phyloP scores from a whole-genome alignment of 2,888 invertebrate species.

The Altica lythri region DNA sequence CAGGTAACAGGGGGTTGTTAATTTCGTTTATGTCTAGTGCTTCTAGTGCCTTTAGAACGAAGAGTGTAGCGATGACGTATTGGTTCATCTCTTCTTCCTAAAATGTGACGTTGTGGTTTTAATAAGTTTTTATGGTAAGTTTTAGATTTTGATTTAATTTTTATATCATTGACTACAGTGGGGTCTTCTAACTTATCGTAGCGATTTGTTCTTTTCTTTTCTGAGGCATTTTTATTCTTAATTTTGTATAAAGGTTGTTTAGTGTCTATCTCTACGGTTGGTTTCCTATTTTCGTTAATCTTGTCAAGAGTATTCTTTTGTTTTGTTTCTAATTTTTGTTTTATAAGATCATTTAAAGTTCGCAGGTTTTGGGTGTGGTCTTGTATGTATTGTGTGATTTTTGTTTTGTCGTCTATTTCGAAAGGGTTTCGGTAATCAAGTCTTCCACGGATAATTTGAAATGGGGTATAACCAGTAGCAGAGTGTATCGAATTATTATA shows the following conservation, averaged over 20 bases:
- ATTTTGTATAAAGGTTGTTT: neutral
- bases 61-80: too few species aligned
- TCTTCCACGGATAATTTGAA: too few species aligned
- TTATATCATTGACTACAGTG: too few species aligned
- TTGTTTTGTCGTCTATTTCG: neutral
- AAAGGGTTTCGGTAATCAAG: too few species aligned
- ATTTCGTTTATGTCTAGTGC: too few species aligned
- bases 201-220: neutral
- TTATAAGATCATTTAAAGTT: neutral
- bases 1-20: too few species aligned
- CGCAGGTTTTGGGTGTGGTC: neutral
- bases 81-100: too few species aligned
- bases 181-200: constrained; percentile 1
- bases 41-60: too few species aligned
- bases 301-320: neutral
- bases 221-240: neutral
- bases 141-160: constrained; percentile 3
- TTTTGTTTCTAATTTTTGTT: neutral
- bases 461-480: too few species aligned
- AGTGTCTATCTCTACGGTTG: neutral
- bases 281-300: too few species aligned
- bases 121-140: constrained; percentile 3
- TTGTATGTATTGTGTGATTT: neutral
- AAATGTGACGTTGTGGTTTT: too few species aligned
- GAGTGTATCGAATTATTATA: too few species aligned